Conservation (phyloP, 2,113 vertebrate species). For the Aplodontia rufa region DNA sequence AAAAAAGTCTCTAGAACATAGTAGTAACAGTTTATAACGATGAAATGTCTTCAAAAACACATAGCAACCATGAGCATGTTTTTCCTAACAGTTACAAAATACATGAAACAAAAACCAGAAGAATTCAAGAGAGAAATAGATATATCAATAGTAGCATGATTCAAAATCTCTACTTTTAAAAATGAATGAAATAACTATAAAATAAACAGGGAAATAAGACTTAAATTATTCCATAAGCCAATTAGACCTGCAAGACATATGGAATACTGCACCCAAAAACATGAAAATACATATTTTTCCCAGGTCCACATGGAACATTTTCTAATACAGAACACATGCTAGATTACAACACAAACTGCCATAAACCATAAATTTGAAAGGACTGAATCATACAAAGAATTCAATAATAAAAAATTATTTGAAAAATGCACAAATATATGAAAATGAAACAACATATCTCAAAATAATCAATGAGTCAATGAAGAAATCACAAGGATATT, state of each 20-base stretch:
- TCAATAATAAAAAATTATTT: neutral
- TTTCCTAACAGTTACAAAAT: neutral
- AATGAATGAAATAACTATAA: neutral
- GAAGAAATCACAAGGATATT: neutral
- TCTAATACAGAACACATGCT: too few species aligned
- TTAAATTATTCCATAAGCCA: neutral
- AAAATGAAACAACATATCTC: neutral
- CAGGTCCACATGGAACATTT: too few species aligned
- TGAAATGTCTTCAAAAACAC: neutral
- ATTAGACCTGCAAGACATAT: too few species aligned
- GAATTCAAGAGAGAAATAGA: neutral
- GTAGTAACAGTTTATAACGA: neutral
- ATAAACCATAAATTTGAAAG: too few species aligned
- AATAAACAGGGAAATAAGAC: neutral
- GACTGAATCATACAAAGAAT: too few species aligned
- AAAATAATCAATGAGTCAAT: neutral
- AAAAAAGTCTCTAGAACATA: neutral
- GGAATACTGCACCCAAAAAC: neutral
- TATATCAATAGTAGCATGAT: neutral
- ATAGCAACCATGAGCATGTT: neutral
- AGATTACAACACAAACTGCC: too few species aligned
- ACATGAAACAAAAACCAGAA: neutral
- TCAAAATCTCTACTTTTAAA: neutral
- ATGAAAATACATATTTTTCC: too few species aligned
- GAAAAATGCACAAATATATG: neutral